These are phyloP conservation scores for Drosophila bifasciata DNA, from an alignment of 1,140 invertebrate genomes.

Conservation along the genomic window DNA sequence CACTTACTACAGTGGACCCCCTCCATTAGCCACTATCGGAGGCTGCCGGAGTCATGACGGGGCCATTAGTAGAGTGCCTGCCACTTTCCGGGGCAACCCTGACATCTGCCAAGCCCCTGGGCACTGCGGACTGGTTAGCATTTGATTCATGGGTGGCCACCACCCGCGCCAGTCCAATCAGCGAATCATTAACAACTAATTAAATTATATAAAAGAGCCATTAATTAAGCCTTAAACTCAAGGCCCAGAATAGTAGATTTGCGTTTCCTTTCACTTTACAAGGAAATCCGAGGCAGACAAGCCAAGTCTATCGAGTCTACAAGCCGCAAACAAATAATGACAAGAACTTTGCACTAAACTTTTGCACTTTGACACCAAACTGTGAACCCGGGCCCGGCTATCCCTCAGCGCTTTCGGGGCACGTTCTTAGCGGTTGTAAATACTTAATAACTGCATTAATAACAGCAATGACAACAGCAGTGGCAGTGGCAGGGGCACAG, in stretches of 20 bases:
- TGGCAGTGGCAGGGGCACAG: constrained; percentile 21
- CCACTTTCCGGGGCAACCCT: constrained; percentile 61
- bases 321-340: constrained; percentile 68
- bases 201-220: constrained; percentile 79
- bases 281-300: constrained; percentile 20
- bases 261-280: constrained; percentile 65
- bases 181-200: constrained; percentile 81
- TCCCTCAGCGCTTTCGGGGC: constrained; percentile 27
- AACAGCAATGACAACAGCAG: constrained; percentile 59
- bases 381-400: constrained; percentile 41
- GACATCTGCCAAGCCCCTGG: constrained; percentile 74
- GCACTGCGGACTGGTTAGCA: constrained; percentile 62
- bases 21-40: constrained; percentile 36
- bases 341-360: constrained; percentile 78
- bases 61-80: constrained; percentile 28
- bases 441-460: constrained; percentile 83
- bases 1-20: constrained; percentile 6
- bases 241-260: constrained; percentile 44
- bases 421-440: constrained; percentile 74
- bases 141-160: constrained; percentile 64
- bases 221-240: constrained; percentile 66
- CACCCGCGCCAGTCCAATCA: constrained; percentile 60
- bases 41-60: constrained; percentile 19
- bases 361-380: constrained; percentile 74
- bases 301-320: constrained; percentile 2